Base-by-base conservation (phyloP, 2,113 vertebrate species). In the Macroglossus sobrinus region DNA sequence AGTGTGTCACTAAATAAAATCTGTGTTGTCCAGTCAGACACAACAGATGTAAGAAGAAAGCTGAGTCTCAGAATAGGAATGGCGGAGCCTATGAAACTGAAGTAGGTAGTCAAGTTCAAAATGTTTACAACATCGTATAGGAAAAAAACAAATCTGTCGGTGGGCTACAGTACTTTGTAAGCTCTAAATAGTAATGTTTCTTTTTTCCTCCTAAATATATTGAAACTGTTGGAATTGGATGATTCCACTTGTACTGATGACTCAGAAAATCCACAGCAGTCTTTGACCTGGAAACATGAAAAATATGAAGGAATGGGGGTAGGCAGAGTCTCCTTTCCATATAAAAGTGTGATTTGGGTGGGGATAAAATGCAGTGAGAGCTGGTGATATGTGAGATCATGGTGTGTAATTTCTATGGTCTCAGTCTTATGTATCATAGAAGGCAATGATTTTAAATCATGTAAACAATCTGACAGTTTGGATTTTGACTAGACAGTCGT, bases 371-470 rank as follows among this genome's bases (percentile, higher is more conserved):
- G 6, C 21, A 35, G 1, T 0, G 1, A 69, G 21, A 35, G n/a
- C 28, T 0, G 0, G 18, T 43, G 30, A 8, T 3, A n/a, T 38
- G 19, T 38, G 33, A 7, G 3, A 45, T 14, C 2, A 2, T 26
- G 16, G 16, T 55, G 3, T 12, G 9, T 16, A 12, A 61, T 72
- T 78, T 55, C 74, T 11, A 6, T 9, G 26, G 40, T 24, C 9
- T 88, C 24, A 16, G 10, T 57, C 26, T 69, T 35, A 30, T 0
- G 1, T 30, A 2, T 61, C 16, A 11, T 14, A 75, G 45, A 80
- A 80, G 50, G 14, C 6, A 45, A 7, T 59, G 35, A 50, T 69
- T 75, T 88, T n/a, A 84, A 69, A 69, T 33, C 7, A 24, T 10
- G 9, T 4, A 53, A 40, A 53, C 43, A n/a, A 88, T 35, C 0